A percentile compares a stretch with the other conserved stretches of the same genome.
Evolutionary conservation across 2,113 vertebrate species (phyloP).

Genomic region (Gymnogyps californianus): DNA sequence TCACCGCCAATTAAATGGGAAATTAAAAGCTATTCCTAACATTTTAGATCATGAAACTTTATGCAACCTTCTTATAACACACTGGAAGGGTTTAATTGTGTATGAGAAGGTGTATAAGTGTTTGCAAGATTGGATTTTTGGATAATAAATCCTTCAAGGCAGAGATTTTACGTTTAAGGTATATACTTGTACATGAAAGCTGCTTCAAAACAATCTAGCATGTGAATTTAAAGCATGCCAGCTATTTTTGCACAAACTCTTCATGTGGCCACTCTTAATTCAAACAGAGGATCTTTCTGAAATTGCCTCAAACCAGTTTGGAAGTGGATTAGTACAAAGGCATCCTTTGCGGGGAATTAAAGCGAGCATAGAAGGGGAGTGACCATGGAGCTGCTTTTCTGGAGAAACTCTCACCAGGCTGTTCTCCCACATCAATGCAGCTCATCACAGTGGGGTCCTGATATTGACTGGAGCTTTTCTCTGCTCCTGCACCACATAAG

Average conservation of each 20-base stretch:
- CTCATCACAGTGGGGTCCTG: background rate
- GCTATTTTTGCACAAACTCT: background rate
- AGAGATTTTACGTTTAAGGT: background rate
- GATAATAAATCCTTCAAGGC: background rate
- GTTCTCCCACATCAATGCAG: background rate
- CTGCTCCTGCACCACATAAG: background rate
- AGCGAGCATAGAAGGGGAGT: background rate
- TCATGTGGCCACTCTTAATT: background rate
- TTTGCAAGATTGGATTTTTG: background rate
- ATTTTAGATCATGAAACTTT: background rate
- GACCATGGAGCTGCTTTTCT: background rate
- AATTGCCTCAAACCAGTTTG: background rate
- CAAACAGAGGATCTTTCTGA: background rate
- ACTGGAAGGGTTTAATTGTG: background rate
- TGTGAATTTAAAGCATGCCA: background rate
- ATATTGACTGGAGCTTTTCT: background rate
- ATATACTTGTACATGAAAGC: background rate
- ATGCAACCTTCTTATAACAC: background rate
- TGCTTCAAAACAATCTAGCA: background rate
- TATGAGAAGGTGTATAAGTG: background rate
- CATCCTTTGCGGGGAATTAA: background rate
- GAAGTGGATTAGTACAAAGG: background rate
- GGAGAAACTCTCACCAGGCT: background rate
- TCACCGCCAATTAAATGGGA: constrained; percentile 6
- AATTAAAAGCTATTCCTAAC: constrained; percentile 5